Evolutionary conservation across 1,140 invertebrate genomes (phyloP).

Genomic region (Lordiphosa clarofinis): DNA sequence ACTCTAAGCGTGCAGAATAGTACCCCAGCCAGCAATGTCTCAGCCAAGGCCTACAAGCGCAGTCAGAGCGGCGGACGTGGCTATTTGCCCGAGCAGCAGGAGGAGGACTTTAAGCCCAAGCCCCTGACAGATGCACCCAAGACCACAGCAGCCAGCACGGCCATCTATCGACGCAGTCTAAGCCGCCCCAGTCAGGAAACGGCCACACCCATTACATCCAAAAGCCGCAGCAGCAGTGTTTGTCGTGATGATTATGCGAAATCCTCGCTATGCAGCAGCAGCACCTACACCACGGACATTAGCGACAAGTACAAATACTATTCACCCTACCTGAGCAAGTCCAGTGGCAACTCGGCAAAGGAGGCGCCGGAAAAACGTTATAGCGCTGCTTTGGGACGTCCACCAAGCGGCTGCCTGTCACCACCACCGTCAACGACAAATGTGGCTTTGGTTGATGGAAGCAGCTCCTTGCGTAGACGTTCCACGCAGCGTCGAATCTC

Average conservation of each 20-base stretch:
- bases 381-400: constrained; percentile 61
- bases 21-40: constrained; percentile 17
- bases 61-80: constrained; percentile 72
- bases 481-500: constrained; percentile 83
- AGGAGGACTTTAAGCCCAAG: constrained; percentile 27
- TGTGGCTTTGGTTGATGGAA: constrained; percentile 34
- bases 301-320: constrained; percentile 79
- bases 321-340: constrained; percentile 71
- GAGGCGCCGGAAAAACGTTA: constrained; percentile 52
- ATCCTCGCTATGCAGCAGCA: constrained; percentile 59
- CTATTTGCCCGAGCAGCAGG: constrained; percentile 32
- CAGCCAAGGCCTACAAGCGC: constrained; percentile 65
- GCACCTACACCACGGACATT: constrained; percentile 63
- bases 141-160: constrained; percentile 47
- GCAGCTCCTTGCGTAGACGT: constrained; percentile 78
- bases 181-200: constrained; percentile 31
- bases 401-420: constrained; percentile 75
- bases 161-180: constrained; percentile 62
- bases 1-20: constrained; percentile 82
- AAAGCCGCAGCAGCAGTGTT: constrained; percentile 67
- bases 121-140: constrained; percentile 52
- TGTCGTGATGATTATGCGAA: constrained; percentile 68
- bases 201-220: constrained; percentile 8
- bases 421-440: constrained; percentile 42
- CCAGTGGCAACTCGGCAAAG: constrained; percentile 29